phyloP scores from a whole-genome alignment of 2,797 vertebrate genomes.

The Takifugu ocellatus region DNA sequence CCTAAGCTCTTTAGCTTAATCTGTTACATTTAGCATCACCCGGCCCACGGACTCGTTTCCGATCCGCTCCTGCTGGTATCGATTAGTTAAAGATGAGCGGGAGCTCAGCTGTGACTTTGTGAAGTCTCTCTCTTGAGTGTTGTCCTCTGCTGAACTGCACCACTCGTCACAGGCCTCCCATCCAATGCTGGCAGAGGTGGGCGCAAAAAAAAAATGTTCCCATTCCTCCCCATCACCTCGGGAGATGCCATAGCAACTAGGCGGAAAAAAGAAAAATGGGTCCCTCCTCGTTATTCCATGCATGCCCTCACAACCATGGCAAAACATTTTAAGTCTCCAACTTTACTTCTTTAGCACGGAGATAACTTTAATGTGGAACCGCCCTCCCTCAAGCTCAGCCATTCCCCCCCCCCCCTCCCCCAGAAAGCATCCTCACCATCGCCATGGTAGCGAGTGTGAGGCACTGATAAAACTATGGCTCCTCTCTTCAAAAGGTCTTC shows the following conservation, averaged over 20 bases:
- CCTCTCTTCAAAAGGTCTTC: constrained; percentile 46
- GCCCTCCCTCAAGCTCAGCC: constrained; percentile 27
- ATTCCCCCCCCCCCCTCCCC: neutral
- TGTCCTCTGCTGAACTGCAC: constrained; percentile 31
- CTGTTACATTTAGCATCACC: constrained; percentile 28
- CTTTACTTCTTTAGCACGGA: constrained; percentile 44
- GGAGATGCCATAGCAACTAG: constrained; percentile 80
- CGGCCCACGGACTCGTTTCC: constrained; percentile 15
- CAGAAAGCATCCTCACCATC: constrained; percentile 30
- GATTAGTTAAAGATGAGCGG: constrained; percentile 10
- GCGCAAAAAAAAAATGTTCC: constrained; percentile 59
- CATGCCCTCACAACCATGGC: constrained; percentile 74
- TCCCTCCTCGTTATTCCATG: constrained; percentile 61
- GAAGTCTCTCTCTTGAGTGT: constrained; percentile 28
- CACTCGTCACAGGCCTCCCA: constrained; percentile 46
- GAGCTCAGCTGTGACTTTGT: constrained; percentile 26
- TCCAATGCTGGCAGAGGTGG: constrained; percentile 59
- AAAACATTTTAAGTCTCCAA: constrained; percentile 43
- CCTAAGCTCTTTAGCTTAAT: constrained; percentile 2
- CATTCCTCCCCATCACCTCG: constrained; percentile 65
- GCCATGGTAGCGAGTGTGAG: constrained; percentile 35
- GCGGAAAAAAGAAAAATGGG: constrained; percentile 58
- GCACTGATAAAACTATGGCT: constrained; percentile 45
- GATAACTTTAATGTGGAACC: constrained; percentile 64
- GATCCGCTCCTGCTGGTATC: constrained; percentile 8